Percentiles rank a stretch among this genome's conserved stretches.
Evolutionary conservation across 1,140 invertebrate genomes (phyloP).

Genomic region (Sinella curviseta): DNA sequence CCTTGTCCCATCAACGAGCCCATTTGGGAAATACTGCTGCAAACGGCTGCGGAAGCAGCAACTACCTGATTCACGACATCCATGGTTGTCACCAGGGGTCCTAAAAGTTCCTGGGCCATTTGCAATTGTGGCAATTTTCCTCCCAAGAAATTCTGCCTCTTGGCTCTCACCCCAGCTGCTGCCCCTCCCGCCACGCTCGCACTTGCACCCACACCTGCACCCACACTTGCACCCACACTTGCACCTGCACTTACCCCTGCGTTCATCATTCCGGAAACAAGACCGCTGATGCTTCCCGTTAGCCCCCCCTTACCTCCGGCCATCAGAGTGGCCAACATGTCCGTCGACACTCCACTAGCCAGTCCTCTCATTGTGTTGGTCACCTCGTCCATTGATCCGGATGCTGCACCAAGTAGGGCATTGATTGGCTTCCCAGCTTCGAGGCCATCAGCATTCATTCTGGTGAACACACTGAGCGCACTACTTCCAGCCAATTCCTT

Average conservation of each 20-base stretch:
- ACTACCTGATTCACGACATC: not conserved
- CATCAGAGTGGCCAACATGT: not conserved
- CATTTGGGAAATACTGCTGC: not conserved
- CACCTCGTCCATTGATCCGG: no score
- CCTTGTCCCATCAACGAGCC: not conserved
- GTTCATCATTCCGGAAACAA: not conserved
- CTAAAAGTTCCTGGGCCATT: not conserved
- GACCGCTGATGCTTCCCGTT: not conserved
- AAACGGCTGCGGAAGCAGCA: not conserved
- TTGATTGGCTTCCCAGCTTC: not conserved
- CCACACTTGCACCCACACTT: not conserved
- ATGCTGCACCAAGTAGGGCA: not conserved
- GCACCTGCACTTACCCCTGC: not conserved
- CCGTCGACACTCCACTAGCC: not conserved
- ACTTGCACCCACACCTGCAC: not conserved
- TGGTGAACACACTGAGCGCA: no score
- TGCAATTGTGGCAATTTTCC: no score
- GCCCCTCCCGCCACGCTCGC: no score
- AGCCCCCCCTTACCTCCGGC: no score
- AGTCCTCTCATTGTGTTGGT: no score
- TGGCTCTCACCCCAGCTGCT: no score
- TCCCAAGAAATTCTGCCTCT: no score
- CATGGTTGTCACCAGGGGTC: not conserved
- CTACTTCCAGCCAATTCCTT: no score
- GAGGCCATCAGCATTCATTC: no score